Base-by-base conservation (phyloP, 1,140 invertebrate genomes). In the Ladona fulva region DNA sequence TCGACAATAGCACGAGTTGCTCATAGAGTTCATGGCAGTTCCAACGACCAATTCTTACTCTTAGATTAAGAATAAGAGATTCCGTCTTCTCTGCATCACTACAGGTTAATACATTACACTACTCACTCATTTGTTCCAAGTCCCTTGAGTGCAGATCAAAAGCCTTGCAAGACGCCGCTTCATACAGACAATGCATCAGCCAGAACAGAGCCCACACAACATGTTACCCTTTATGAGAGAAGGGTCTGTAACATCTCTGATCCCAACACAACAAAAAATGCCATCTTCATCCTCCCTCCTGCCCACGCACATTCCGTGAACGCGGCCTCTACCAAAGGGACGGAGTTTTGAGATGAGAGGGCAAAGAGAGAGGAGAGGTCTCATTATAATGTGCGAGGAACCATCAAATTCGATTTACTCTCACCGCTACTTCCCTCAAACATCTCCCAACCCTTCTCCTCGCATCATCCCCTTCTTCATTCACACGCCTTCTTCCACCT, bases 301-400 rank as follows among this genome's bases (percentile, higher is more conserved):
- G 44, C 44, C 10, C 44, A 52, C 44, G 19, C 44, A 11, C 44
- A 10, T 52, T 19, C 44, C 44, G 14, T 66, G 29, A n/a, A 3
- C 52, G 52, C 52, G 52, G 16, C 52, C 3, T 66, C 52, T 66
- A 3, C 52, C 52, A 22, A 22, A 66, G 52, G 52, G 52, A 66
- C 16, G 3, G 52, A 52, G 19, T 10, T 11, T 52, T 52, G 10
- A 52, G 44, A 52, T 10, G 44, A 52, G 10, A 52, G 19, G 19
- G 44, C 10, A 52, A 19, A 52, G 10, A 52, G 44, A 52, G 44
- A 52, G 44, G 44, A 66, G 52, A 12, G 52, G 52, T 66, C 52
- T 66, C 52, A 66, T 66, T 66, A 66, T 66, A 66, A 66, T 22
- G 52, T 66, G 52, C 52, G 52, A 66, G 52, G 52, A 66, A 66